A percentile compares a stretch with the other conserved stretches of the same genome.
Conservation (phyloP, 2,888 invertebrate genomes). For the Eristalis arbustorum region DNA sequence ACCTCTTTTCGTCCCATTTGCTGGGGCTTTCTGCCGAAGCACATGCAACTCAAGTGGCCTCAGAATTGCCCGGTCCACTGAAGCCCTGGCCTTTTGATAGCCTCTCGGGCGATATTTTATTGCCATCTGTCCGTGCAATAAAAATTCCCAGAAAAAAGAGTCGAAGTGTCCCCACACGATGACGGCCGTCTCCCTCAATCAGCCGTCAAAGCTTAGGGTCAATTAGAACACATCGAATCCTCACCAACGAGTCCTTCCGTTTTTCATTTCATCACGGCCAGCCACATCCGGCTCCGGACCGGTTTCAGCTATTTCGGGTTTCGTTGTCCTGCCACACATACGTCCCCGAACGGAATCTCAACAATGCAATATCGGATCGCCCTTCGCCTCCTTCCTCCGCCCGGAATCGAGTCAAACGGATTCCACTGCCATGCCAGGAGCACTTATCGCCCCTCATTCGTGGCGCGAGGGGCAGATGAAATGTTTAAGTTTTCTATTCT, state of each 20-base stretch:
- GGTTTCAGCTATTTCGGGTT: neutral
- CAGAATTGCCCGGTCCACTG: no score
- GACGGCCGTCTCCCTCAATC: neutral
- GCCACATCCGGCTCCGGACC: neutral
- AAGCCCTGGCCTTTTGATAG: no score
- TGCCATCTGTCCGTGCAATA: neutral
- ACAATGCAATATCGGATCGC: neutral
- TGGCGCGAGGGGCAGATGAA: neutral
- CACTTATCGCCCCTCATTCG: neutral
- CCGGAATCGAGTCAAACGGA: neutral
- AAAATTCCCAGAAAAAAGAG: neutral
- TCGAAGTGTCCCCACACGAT: neutral
- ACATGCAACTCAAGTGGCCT: no score
- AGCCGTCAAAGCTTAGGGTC: neutral
- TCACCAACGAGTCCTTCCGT: neutral
- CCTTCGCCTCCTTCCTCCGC: neutral
- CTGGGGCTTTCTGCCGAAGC: no score
- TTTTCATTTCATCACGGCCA: neutral
- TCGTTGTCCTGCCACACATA: neutral
- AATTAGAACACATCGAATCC: slow-evolving; percentile 3
- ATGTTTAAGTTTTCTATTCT: neutral
- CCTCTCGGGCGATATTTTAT: no score
- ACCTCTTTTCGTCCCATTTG: no score
- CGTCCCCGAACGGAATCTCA: neutral
- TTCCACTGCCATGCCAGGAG: neutral